Evolutionary conservation across 2,797 vertebrate species (phyloP).

Genomic region (Liasis olivaceus): DNA sequence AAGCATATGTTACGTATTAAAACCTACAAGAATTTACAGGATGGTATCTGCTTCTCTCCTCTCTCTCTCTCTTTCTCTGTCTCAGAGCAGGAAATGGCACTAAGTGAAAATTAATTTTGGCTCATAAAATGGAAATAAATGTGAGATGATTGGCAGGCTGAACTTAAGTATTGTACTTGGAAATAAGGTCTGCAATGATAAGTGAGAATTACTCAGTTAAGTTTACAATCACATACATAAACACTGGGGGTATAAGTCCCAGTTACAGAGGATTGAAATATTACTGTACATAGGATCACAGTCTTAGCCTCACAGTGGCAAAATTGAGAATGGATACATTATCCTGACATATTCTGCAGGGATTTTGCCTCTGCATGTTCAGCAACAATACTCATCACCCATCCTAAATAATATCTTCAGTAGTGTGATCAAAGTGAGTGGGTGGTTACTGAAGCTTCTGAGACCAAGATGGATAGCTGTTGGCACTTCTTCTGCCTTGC

Average conservation of each 20-base stretch:
- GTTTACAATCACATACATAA: not conserved
- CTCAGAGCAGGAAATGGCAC: not conserved
- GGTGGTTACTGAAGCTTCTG: not conserved
- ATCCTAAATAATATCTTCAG: not conserved
- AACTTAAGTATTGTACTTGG: not conserved
- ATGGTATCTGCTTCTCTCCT: not conserved
- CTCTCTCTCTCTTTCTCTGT: not conserved
- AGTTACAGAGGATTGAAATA: not conserved
- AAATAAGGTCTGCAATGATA: not conserved
- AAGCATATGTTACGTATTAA: not conserved
- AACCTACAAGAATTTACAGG: constrained; percentile 6
- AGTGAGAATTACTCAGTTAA: not conserved
- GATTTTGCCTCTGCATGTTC: not conserved
- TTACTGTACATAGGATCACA: not conserved
- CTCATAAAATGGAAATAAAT: not conserved
- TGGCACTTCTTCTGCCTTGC: not conserved
- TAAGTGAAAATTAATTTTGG: not conserved
- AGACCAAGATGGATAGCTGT: not conserved
- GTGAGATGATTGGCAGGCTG: not conserved
- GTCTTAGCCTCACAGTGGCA: not conserved
- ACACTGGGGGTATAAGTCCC: not conserved
- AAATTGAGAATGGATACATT: not conserved
- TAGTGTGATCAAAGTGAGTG: not conserved
- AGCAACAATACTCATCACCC: not conserved
- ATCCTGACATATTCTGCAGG: not conserved